phyloP scores from a whole-genome alignment of 2,113 vertebrate genomes.

The Pterocles orientalis region DNA sequence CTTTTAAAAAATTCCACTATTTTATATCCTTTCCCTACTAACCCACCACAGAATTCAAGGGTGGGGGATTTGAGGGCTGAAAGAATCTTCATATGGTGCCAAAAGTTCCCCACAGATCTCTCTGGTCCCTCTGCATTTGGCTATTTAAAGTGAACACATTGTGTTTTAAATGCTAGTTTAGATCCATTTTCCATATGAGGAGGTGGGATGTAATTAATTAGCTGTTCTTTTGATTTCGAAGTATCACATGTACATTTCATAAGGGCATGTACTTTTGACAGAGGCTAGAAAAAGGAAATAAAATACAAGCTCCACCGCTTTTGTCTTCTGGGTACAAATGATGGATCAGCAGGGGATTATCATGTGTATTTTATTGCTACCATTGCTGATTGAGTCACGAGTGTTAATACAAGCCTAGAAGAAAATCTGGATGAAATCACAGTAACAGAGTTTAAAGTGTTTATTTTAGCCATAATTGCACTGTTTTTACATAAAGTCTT shows the following conservation, averaged over 20 bases:
- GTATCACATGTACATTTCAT: slow-evolving; percentile 26
- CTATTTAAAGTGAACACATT: slow-evolving; percentile 65
- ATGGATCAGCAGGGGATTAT: slow-evolving; percentile 42
- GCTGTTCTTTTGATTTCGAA: slow-evolving; percentile 60
- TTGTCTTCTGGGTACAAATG: slow-evolving; percentile 42
- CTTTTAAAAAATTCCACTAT: slow-evolving; percentile 55
- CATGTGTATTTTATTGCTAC: slow-evolving; percentile 32
- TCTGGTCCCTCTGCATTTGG: slow-evolving; percentile 33
- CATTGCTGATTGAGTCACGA: slow-evolving; percentile 21
- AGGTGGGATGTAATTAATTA: slow-evolving; percentile 70
- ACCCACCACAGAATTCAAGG: slow-evolving; percentile 69
- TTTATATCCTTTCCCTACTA: slow-evolving; percentile 66
- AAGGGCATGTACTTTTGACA: slow-evolving; percentile 47
- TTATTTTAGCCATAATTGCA: slow-evolving; percentile 51
- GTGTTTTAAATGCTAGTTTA: slow-evolving; percentile 43
- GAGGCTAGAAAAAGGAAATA: slow-evolving; percentile 38
- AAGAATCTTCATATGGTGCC: slow-evolving; percentile 55
- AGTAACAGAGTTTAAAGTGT: slow-evolving; percentile 32
- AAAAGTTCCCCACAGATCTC: slow-evolving; percentile 59
- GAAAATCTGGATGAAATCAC: slow-evolving; percentile 43
- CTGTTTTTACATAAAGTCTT: slow-evolving; percentile 6
- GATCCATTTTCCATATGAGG: slow-evolving; percentile 58
- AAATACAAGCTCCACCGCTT: not conserved
- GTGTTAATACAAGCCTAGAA: slow-evolving; percentile 12
- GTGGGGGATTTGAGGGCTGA: slow-evolving; percentile 53